A percentile compares a stretch with the other conserved stretches of the same genome.
These are phyloP conservation scores for Sinocyclocheilus rhinocerous DNA, from an alignment of 2,113 vertebrate species.

Conservation along the genomic window DNA sequence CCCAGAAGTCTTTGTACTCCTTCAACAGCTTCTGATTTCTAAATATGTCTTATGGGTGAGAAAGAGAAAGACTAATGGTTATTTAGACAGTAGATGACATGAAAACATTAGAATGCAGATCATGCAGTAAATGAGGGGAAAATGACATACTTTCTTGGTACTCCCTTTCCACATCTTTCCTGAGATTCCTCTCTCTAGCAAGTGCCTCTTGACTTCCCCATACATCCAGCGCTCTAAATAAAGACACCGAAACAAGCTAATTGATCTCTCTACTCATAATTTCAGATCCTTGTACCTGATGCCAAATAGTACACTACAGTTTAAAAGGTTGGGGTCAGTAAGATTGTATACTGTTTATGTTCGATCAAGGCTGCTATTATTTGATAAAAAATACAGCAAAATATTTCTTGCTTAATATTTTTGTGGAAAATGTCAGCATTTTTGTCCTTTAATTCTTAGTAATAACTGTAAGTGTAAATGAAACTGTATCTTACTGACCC, in stretches of 20 bases:
- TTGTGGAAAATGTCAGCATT: background rate
- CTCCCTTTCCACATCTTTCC: slow-evolving; percentile 89
- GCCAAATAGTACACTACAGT: background rate
- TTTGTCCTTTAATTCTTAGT: background rate
- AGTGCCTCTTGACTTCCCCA: slow-evolving; percentile 97
- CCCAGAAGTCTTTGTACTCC: slow-evolving; percentile 96
- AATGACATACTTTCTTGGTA: slow-evolving; percentile 91
- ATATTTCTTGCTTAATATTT: background rate
- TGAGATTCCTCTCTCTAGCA: slow-evolving; percentile 86
- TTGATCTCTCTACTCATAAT: background rate
- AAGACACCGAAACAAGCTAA: background rate
- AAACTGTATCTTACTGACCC: background rate
- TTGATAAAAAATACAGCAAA: background rate
- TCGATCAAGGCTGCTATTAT: background rate
- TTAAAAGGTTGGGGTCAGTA: background rate
- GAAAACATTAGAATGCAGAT: background rate
- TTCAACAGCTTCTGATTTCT: slow-evolving; percentile 90
- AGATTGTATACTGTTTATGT: background rate
- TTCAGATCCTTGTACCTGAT: background rate
- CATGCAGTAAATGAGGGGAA: background rate
- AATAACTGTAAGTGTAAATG: background rate
- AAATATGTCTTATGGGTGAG: slow-evolving; percentile 82
- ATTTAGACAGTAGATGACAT: background rate
- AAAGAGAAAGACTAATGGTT: background rate
- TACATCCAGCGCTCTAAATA: slow-evolving; percentile 89